Percentiles rank a stretch among this genome's conserved stretches.
These are phyloP conservation scores for Synergus itoensis DNA, from an alignment of 2,888 invertebrate genomes.

Conservation along the genomic window DNA sequence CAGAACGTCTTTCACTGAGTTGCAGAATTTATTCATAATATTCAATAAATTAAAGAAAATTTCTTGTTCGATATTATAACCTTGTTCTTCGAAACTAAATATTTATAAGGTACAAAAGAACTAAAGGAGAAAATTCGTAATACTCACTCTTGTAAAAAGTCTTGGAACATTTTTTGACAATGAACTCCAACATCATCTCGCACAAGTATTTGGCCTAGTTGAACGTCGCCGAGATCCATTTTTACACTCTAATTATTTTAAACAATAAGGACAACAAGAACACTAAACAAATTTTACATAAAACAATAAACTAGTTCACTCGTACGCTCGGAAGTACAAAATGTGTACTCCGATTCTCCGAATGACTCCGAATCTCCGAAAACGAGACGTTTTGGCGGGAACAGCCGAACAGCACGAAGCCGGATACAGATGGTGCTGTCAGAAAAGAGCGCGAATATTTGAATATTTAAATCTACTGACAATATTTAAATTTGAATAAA, in stretches of 20 bases:
- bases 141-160: constrained; percentile 95
- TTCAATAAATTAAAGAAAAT: neutral
- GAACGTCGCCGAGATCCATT: constrained; percentile 91
- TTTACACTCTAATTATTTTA: constrained; percentile 38
- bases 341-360: no score
- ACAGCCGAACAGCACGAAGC: neutral
- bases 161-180: constrained; percentile 97
- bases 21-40: neutral
- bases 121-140: neutral
- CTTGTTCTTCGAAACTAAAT: neutral
- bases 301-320: neutral
- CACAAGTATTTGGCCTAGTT: constrained; percentile 86
- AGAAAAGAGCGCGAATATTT: neutral
- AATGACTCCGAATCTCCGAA: neutral
- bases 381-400: constrained; percentile 26
- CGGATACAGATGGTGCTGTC: neutral
- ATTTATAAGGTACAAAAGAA: neutral
- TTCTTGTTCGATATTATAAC: neutral
- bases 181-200: constrained; percentile 95
- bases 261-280: constrained; percentile 19
- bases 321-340: no score
- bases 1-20: no score
- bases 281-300: constrained; percentile 21
- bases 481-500: neutral
- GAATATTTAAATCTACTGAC: neutral